A percentile compares a stretch with the other conserved stretches of the same genome.
These are phyloP conservation scores for Seira sanloemensis DNA, from an alignment of 2,888 invertebrate species.

Conservation along the genomic window DNA sequence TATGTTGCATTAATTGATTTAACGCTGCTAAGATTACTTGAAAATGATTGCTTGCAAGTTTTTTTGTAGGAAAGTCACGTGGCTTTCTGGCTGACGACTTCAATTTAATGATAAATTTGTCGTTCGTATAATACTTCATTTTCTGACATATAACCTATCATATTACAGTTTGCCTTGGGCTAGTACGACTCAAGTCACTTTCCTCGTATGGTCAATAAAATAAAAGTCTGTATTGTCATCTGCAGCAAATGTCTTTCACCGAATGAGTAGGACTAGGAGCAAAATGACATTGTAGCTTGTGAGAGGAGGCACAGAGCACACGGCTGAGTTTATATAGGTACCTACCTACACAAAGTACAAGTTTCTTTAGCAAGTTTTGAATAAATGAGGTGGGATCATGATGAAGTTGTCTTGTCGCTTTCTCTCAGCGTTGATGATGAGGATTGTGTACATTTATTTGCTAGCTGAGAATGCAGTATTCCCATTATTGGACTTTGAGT, in stretches of 20 bases:
- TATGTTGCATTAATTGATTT: too few species aligned
- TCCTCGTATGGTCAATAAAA: not conserved
- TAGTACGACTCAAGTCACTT: not conserved
- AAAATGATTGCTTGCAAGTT: too few species aligned
- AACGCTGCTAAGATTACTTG: too few species aligned
- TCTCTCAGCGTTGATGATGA: conserved; percentile 16
- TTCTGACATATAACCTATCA: too few species aligned
- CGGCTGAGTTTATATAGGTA: too few species aligned
- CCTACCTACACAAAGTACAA: not conserved
- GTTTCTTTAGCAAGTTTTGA: conserved; percentile 49
- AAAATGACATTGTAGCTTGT: conserved; percentile 40
- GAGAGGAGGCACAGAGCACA: not conserved
- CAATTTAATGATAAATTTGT: too few species aligned
- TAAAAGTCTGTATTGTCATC: not conserved
- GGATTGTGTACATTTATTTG: conserved; percentile 23
- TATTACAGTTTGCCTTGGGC: too few species aligned
- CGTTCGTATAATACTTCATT: too few species aligned
- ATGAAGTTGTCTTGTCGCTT: conserved; percentile 27
- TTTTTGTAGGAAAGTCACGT: too few species aligned
- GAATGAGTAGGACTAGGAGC: conserved; percentile 10
- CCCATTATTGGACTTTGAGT: conserved; percentile 45
- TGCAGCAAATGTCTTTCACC: not conserved
- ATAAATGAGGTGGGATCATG: conserved; percentile 61
- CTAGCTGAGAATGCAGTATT: conserved; percentile 26
- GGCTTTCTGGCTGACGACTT: too few species aligned